These are phyloP conservation scores for Aphidius gifuensis DNA, from an alignment of 1,140 invertebrate species.

Conservation along the genomic window DNA sequence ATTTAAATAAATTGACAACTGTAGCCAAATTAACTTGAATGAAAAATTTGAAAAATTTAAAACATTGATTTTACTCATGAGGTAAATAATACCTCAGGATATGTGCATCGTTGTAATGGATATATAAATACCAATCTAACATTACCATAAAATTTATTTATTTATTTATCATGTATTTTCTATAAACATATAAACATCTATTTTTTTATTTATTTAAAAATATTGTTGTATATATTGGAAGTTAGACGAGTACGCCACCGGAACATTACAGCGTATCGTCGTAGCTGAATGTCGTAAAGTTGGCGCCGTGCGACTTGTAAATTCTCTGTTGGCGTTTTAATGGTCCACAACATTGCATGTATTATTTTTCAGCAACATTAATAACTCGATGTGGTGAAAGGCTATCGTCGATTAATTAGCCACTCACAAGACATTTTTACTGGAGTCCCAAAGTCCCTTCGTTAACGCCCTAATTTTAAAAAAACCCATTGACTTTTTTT, in stretches of 20 bases:
- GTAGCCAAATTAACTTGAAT: too few relatives aligned
- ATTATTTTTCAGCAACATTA: constrained; percentile 53
- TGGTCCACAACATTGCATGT: constrained; percentile 45
- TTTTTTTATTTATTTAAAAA: background rate
- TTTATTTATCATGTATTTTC: too few relatives aligned
- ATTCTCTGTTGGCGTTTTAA: constrained; percentile 53
- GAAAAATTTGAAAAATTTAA: too few relatives aligned
- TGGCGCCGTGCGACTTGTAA: constrained; percentile 49
- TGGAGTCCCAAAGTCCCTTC: background rate
- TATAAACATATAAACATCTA: too few relatives aligned
- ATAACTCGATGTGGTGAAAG: constrained; percentile 42
- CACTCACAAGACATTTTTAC: constrained; percentile 23
- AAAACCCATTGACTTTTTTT: background rate
- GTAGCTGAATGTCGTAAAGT: constrained; percentile 44
- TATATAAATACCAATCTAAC: too few relatives aligned
- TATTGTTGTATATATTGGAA: background rate
- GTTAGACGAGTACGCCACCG: constrained; percentile 28
- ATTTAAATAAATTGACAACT: too few relatives aligned
- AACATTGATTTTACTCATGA: too few relatives aligned
- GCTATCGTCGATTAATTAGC: constrained; percentile 47
- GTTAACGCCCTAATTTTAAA: constrained; percentile 19
- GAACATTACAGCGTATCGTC: constrained; percentile 7
- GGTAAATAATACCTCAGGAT: too few relatives aligned
- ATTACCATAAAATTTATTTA: too few relatives aligned
- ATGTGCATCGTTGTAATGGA: too few relatives aligned